phyloP scores from a whole-genome alignment of 2,888 invertebrate species.

The Cyrtodaria siliqua region DNA sequence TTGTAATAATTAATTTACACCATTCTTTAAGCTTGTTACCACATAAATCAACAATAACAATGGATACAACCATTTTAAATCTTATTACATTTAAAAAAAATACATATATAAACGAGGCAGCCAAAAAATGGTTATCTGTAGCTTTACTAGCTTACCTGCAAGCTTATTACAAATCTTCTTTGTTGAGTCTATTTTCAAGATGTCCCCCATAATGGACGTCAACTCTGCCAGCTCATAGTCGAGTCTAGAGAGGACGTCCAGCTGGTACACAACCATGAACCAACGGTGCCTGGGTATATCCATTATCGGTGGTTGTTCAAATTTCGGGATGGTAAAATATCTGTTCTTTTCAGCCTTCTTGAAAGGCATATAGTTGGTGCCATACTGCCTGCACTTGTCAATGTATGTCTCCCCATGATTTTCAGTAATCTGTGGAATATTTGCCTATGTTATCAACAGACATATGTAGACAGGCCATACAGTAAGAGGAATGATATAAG shows the following conservation, averaged over 20 bases:
- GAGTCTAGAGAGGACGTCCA: constrained; percentile 61
- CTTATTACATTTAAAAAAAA: background rate
- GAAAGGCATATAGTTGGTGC: constrained; percentile 35
- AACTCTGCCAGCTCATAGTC: constrained; percentile 41
- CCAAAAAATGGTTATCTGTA: background rate
- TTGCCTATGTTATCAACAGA: too few relatives aligned
- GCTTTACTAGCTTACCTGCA: background rate
- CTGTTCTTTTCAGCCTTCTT: constrained; percentile 20
- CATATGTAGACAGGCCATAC: too few relatives aligned
- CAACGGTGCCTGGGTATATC: constrained; percentile 48
- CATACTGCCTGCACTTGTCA: background rate
- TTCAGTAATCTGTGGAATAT: too few relatives aligned
- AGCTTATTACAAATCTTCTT: constrained; percentile 54
- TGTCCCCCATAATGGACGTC: constrained; percentile 55
- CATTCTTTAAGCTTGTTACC: constrained; percentile 3
- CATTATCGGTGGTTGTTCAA: constrained; percentile 28
- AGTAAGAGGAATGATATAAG: too few relatives aligned
- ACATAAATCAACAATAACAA: too few relatives aligned
- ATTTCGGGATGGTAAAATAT: constrained; percentile 9
- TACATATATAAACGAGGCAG: background rate
- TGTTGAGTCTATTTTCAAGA: constrained; percentile 70
- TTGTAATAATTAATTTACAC: too few relatives aligned
- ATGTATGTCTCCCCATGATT: constrained; percentile 59
- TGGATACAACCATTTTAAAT: background rate
- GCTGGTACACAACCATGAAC: constrained; percentile 59